A percentile compares a stretch with the other conserved stretches of the same genome.
phyloP scores from a whole-genome alignment of 2,888 invertebrate genomes.

The Platerodrilus igneus region DNA sequence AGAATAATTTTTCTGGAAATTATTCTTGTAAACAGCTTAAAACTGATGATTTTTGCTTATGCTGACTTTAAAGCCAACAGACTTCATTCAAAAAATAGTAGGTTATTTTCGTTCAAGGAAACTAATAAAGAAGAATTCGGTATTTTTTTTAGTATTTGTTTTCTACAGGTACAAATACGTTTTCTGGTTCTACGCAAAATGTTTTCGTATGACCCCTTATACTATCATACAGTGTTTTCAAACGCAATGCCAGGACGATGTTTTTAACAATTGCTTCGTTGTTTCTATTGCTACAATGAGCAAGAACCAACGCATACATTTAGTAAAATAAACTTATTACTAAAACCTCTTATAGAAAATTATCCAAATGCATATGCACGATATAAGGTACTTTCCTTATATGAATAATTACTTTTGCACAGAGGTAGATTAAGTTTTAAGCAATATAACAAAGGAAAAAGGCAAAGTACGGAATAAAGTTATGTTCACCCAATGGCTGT shows the following conservation, averaged over 20 bases:
- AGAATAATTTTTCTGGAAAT: too few species aligned
- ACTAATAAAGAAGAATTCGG: slow-evolving; percentile 17
- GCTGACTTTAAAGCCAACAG: background rate
- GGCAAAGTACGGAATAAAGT: slow-evolving; percentile 26
- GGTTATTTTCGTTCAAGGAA: slow-evolving; percentile 7
- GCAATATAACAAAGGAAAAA: slow-evolving; percentile 21
- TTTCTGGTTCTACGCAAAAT: slow-evolving; percentile 19
- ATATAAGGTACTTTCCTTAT: too few species aligned
- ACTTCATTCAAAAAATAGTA: background rate
- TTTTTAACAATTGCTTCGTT: slow-evolving; percentile 19
- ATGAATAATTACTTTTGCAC: too few species aligned
- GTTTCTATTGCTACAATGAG: slow-evolving; percentile 14
- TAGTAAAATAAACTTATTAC: slow-evolving; percentile 22
- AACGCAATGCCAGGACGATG: slow-evolving; percentile 15
- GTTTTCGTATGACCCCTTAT: slow-evolving; percentile 20
- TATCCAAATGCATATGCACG: slow-evolving; percentile 21
- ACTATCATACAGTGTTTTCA: slow-evolving; percentile 22
- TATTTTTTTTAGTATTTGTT: slow-evolving; percentile 16
- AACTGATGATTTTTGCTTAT: too few species aligned
- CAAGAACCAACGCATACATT: slow-evolving; percentile 19
- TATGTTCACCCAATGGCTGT: slow-evolving; percentile 20
- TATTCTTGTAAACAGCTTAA: too few species aligned
- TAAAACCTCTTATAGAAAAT: slow-evolving; percentile 21
- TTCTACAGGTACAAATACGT: slow-evolving; percentile 18
- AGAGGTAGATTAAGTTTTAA: too few species aligned